Percentiles rank a stretch among this genome's conserved stretches.
phyloP scores from a whole-genome alignment of 1,140 invertebrate species.

The Asbolus verrucosus region DNA sequence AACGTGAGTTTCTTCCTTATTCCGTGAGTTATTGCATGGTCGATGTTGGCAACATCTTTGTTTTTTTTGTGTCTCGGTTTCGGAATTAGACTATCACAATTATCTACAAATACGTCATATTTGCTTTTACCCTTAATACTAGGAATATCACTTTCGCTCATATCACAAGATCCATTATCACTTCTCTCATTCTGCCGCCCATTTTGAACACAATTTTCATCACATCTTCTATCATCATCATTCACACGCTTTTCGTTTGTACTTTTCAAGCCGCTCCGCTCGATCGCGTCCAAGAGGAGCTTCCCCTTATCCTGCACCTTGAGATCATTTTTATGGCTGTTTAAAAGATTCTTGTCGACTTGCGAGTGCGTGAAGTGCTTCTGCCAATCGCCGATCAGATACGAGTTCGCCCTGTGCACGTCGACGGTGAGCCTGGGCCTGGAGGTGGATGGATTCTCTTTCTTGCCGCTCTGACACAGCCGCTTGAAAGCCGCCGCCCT shows the following conservation, averaged over 20 bases:
- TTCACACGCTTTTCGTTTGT: slow-evolving; percentile 33
- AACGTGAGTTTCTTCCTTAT: slow-evolving; percentile 53
- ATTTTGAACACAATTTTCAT: slow-evolving; percentile 37
- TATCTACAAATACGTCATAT: slow-evolving; percentile 59
- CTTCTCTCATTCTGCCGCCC: slow-evolving; percentile 52
- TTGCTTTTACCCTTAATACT: slow-evolving; percentile 59
- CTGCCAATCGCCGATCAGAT: neutral
- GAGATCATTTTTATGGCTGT: slow-evolving; percentile 58
- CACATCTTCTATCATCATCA: slow-evolving; percentile 37
- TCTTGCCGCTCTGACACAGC: slow-evolving; percentile 53
- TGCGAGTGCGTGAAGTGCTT: slow-evolving; percentile 19
- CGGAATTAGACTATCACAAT: slow-evolving; percentile 61
- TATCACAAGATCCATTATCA: slow-evolving; percentile 63
- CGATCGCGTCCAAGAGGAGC: slow-evolving; percentile 68
- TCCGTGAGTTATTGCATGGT: slow-evolving; percentile 13
- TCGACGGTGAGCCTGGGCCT: slow-evolving; percentile 41
- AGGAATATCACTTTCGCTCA: slow-evolving; percentile 62
- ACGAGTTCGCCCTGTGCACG: slow-evolving; percentile 30
- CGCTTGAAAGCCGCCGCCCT: slow-evolving; percentile 54
- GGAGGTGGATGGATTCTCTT: slow-evolving; percentile 46
- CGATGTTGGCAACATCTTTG: slow-evolving; percentile 55
- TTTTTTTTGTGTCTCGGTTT: slow-evolving; percentile 47
- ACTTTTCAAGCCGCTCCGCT: slow-evolving; percentile 61
- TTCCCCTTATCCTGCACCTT: slow-evolving; percentile 66
- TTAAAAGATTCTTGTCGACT: neutral